Evolutionary conservation across 2,797 vertebrate genomes (phyloP).

Genomic region (Gymnodraco acuticeps): DNA sequence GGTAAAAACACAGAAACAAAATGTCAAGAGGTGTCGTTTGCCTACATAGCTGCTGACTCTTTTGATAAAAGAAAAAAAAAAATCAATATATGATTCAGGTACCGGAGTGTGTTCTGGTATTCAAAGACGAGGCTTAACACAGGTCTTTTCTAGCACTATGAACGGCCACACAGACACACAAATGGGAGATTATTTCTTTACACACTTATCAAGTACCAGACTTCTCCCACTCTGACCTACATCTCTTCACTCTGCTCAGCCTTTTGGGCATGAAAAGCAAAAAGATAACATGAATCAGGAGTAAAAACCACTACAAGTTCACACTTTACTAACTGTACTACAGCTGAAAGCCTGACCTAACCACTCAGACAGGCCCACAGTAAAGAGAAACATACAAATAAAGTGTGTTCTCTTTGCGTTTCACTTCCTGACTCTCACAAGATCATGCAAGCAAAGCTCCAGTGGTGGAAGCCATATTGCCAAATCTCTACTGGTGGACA

Average conservation of each 20-base stretch:
- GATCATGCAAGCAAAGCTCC: too few relatives aligned
- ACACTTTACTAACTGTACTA: slow-evolving; percentile 6
- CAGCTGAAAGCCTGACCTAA: slow-evolving; percentile 6
- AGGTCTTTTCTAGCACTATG: background rate
- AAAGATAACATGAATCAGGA: slow-evolving; percentile 16
- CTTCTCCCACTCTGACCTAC: slow-evolving; percentile 31
- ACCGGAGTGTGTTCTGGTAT: background rate
- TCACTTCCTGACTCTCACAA: too few relatives aligned
- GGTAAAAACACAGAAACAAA: too few relatives aligned
- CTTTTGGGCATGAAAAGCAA: slow-evolving; percentile 11
- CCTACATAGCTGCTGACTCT: too few relatives aligned
- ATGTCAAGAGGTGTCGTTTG: too few relatives aligned
- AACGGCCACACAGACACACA: slow-evolving; percentile 3
- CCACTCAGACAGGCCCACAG: slow-evolving; percentile 3
- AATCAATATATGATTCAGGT: too few relatives aligned
- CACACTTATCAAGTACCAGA: slow-evolving; percentile 26
- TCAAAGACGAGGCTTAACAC: background rate
- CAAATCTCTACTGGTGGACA: too few relatives aligned
- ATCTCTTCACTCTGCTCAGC: slow-evolving; percentile 23
- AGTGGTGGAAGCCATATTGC: too few relatives aligned
- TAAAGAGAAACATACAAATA: background rate
- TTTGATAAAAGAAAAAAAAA: too few relatives aligned
- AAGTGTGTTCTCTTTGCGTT: background rate
- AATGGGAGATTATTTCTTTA: background rate
- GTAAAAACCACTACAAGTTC: slow-evolving; percentile 7